Evolutionary conservation across 2,888 invertebrate species (phyloP), one percentile per base, ranked within the genome.

Genomic region (Heliconius cydno): DNA sequence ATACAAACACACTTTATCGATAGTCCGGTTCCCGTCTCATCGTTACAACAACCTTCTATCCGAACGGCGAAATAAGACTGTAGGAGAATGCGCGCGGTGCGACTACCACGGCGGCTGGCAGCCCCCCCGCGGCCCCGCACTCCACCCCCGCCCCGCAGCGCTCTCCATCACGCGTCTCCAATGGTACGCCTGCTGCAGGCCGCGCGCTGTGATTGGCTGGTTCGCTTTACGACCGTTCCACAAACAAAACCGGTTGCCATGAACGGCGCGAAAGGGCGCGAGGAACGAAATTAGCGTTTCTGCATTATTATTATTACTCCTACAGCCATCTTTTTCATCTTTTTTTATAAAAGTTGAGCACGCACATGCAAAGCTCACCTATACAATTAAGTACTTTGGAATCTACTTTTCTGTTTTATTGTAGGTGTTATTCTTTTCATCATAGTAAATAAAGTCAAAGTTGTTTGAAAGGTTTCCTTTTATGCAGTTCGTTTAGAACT

Each of bases 1-100:
- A 94, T 94, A 95, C 94, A 95, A 94, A 95, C 94, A 94, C 94
- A 94, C 94, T 94, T 94, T 94, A 94, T 94, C 94, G 94, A 94
- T 88, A 94, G 94, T 92, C 93, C 91, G 90, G 89, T 88, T 90
- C 91, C 91, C 91, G 94, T 90, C 90, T 93, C 94, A 94, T 94
- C 90, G 91, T 92, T 87, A 93, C 91, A 90, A 92, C 93, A 94
- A 93, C 94, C 94, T 93, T 93, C 94, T 92, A 91, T 92, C 86
- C 91, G 93, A 93, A 90, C 90, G 90, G 92, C 91, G 90, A 92
- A 94, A 93, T 91, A 91, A 92, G 90, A 94, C 94, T 94, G 91
- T 87, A 46, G 80, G 85, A 82, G 84, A 84, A 86, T 86, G 89
- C 87, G 90, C 89, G 88, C 88, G 87, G 88, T 87, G 89, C 89